A percentile compares a stretch with the other conserved stretches of the same genome.
Conservation (phyloP, 2,888 invertebrate genomes). For the Dasypolia templi region DNA sequence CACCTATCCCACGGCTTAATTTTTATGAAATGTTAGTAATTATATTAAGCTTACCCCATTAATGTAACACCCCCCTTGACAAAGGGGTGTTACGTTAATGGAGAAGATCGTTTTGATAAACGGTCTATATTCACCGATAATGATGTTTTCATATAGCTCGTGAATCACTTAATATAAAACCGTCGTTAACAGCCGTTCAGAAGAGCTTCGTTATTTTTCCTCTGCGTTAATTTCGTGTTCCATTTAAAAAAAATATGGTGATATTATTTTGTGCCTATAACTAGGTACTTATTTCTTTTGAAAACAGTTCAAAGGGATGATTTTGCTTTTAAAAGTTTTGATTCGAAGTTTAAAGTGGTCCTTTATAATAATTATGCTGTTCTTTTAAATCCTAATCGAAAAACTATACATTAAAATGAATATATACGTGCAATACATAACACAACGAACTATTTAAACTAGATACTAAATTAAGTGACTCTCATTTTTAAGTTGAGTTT, state of each 20-base stretch:
- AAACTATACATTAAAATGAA: no score
- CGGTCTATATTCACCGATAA: slow-evolving; percentile 1
- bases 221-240: slow-evolving; percentile 18
- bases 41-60: neutral
- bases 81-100: no score
- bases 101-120: neutral
- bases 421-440: no score
- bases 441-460: no score
- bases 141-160: slow-evolving; percentile 18
- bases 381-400: no score
- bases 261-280: neutral
- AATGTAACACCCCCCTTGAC: neutral
- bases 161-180: slow-evolving; percentile 13
- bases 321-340: neutral
- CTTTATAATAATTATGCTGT: neutral
- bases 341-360: no score
- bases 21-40: neutral
- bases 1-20: neutral
- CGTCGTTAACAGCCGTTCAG: slow-evolving; percentile 15
- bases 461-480: no score
- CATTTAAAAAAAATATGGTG: neutral
- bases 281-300: neutral
- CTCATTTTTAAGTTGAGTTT: no score
- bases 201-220: slow-evolving; percentile 46
- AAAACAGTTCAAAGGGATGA: neutral